Conservation (phyloP, 2,113 vertebrate species). For the Halcyon malimbica region DNA sequence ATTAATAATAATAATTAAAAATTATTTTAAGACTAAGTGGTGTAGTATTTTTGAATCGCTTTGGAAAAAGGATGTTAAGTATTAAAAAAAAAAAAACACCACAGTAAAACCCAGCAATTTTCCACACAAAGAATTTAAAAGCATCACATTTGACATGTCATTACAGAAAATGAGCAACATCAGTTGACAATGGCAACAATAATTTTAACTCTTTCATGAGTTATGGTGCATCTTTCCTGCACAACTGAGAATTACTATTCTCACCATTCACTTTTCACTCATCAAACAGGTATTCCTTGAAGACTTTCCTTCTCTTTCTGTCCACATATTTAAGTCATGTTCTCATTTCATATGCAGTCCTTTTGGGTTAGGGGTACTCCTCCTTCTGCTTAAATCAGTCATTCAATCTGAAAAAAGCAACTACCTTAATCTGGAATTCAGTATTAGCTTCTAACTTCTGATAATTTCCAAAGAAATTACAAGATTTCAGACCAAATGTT, state of each 20-base stretch:
- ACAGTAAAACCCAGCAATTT: neutral
- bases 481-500: neutral
- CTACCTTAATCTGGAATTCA: neutral
- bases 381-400: neutral
- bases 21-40: neutral
- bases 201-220: neutral
- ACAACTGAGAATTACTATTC: neutral
- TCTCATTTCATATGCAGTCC: neutral
- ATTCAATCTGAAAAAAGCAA: neutral
- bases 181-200: neutral
- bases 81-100: neutral
- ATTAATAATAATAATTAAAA: neutral
- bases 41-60: neutral
- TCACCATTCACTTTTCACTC: neutral
- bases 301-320: neutral
- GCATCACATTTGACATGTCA: neutral
- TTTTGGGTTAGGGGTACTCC: neutral
- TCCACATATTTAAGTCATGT: neutral
- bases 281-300: neutral
- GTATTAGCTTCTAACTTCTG: neutral
- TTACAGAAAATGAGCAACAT: neutral
- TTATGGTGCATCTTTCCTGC: neutral
- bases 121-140: neutral
- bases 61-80: neutral
- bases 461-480: neutral